A percentile compares a stretch with the other conserved stretches of the same genome.
phyloP scores from a whole-genome alignment of 2,797 vertebrate genomes.

The Megaceryle alcyon region DNA sequence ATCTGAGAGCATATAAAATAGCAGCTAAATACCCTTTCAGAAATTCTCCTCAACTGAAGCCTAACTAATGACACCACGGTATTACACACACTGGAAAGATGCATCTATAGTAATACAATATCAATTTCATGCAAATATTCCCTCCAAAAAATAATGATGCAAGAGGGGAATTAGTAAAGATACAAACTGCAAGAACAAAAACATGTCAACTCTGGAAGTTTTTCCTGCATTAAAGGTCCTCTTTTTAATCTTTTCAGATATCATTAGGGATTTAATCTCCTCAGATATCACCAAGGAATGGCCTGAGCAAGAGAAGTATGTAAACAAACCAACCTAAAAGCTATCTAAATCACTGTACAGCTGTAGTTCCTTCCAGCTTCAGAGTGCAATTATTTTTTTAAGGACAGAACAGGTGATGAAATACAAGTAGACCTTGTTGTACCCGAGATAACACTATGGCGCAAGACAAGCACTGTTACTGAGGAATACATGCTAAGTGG shows the following conservation, averaged over 20 bases:
- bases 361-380: slow-evolving; percentile 22
- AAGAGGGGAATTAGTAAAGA: background rate
- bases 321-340: slow-evolving; percentile 72
- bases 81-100: slow-evolving; percentile 30
- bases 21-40: slow-evolving; percentile 41
- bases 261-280: slow-evolving; percentile 57
- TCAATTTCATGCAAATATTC: background rate
- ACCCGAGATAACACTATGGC: slow-evolving; percentile 18
- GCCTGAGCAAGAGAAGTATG: slow-evolving; percentile 22
- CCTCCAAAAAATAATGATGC: background rate
- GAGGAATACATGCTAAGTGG: slow-evolving; percentile 55
- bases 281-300: slow-evolving; percentile 33
- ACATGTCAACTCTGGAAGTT: slow-evolving; percentile 1
- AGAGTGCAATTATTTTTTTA: background rate
- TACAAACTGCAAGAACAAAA: slow-evolving; percentile 54
- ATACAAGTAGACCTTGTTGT: slow-evolving; percentile 35
- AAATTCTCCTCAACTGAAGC: slow-evolving; percentile 55
- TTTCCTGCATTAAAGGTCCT: background rate
- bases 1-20: slow-evolving; percentile 1
- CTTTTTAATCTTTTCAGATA: slow-evolving; percentile 65
- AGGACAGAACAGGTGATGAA: slow-evolving; percentile 32
- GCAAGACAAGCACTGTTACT: slow-evolving; percentile 33
- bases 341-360: background rate
- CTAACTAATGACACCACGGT: slow-evolving; percentile 49
- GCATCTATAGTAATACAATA: slow-evolving; percentile 48